Base-by-base conservation (phyloP, 2,888 invertebrate genomes). In the Macaria liturata region DNA sequence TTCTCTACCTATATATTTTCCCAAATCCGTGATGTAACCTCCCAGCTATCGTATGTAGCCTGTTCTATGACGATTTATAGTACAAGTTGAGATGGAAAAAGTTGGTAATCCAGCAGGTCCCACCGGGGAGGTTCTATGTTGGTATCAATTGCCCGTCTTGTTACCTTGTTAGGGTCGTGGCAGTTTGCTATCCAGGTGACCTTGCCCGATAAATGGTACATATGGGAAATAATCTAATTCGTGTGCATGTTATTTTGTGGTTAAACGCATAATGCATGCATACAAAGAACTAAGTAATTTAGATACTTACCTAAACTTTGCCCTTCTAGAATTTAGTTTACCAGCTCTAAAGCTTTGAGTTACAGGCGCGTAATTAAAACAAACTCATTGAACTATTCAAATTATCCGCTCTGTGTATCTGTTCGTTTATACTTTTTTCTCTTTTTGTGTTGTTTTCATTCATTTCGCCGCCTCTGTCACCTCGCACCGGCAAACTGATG, bases 71-170 rank as follows among this genome's bases (percentile, higher is more conserved):
- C 88, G 85, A 90, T 91, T 90, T 90, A 91, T 90, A 80, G 88
- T 78, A 66, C 59, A 89, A 91, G 82, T 90, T 89, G 80, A 83
- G 86, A 91, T 90, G 82, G 90, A 89, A 90, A 90, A 91, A 90
- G 81, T 90, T 91, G 59, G 80, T 81, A 82, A 86, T 82, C 83
- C 84, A 77, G 49, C 43, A 59, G 55, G 66, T 77, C 80, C 75
- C 75, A 68, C 67, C 68, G 73, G 69, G 64, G 57, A 66, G 66
- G 69, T 66, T 69, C 68, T 71, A 65, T 67, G 70, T 75, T 71
- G 54, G 69, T 73, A 72, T 73, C 78, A 73, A 77, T 77, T 74
- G 74, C 64, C 67, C 70, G 69, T 67, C 67, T 70, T 72, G 70
- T 75, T 72, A 68, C 64, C 58, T 68, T 59, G 65, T 66, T 68